Percentiles rank a stretch among this genome's conserved stretches.
Conservation (phyloP, 2,113 vertebrate genomes). For the Microcebus jonahi region DNA sequence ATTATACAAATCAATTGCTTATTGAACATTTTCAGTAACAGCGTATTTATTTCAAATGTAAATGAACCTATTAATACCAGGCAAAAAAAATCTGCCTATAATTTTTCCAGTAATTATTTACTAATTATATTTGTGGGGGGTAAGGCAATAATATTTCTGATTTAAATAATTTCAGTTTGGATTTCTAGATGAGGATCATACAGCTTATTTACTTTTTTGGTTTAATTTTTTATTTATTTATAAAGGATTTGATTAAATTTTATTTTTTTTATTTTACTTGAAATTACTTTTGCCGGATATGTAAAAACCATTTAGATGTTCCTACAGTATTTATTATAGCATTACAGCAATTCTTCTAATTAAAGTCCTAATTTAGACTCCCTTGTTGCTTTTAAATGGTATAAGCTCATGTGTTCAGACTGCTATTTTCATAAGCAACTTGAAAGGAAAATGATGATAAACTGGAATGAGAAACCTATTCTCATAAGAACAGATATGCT, state of each 20-base stretch:
- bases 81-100: background rate
- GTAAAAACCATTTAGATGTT: background rate
- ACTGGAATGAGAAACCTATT: background rate
- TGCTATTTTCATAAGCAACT: slow-evolving; percentile 23
- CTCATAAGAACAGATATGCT: background rate
- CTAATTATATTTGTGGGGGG: background rate
- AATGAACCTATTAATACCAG: background rate
- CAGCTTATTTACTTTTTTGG: background rate
- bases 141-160: background rate
- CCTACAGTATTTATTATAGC: background rate
- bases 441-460: background rate
- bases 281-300: slow-evolving; percentile 18
- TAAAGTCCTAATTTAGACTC: background rate
- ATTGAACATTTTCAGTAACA: slow-evolving; percentile 78
- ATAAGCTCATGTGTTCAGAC: background rate
- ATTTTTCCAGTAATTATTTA: slow-evolving; percentile 6
- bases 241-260: background rate
- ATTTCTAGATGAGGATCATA: background rate
- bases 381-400: slow-evolving; percentile 35
- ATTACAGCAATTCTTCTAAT: background rate
- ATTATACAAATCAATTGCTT: slow-evolving; percentile 74
- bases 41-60: slow-evolving; percentile 73
- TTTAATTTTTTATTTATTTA: background rate
- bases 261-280: slow-evolving; percentile 10
- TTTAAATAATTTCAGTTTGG: slow-evolving; percentile 32